A percentile compares a stretch with the other conserved stretches of the same genome.
These are phyloP conservation scores for Pyrgilauda ruficollis DNA, from an alignment of 2,113 vertebrate genomes.

Conservation along the genomic window DNA sequence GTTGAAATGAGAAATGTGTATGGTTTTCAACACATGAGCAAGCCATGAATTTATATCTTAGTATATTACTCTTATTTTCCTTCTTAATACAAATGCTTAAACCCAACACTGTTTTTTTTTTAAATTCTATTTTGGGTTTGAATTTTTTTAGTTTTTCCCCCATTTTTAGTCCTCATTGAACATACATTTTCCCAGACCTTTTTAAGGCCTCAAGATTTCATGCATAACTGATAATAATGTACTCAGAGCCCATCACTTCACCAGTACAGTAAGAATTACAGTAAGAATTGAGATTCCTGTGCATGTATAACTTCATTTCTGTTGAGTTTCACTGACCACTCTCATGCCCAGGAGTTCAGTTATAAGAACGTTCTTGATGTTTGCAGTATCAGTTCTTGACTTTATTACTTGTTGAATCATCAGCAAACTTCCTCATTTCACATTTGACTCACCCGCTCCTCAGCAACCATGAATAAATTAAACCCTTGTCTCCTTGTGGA, in stretches of 20 bases:
- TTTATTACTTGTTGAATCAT: background rate
- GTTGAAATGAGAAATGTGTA: background rate
- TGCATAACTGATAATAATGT: background rate
- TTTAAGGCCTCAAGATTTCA: background rate
- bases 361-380: background rate
- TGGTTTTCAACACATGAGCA: rapidly evolving
- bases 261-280: no score
- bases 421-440: background rate
- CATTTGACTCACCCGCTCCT: background rate
- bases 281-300: background rate
- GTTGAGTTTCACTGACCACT: background rate
- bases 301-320: background rate
- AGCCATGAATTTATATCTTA: background rate
- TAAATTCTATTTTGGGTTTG: background rate
- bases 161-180: background rate
- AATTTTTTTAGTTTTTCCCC: background rate
- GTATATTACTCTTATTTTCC: background rate
- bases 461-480: background rate
- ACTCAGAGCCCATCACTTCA: background rate
- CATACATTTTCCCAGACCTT: background rate
- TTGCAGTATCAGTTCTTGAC: background rate
- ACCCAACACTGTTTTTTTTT: background rate
- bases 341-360: background rate
- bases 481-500: background rate
- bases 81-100: background rate